A percentile compares a stretch with the other conserved stretches of the same genome.
Conservation (phyloP, 1,140 invertebrate genomes). For the Drosophila malerkotliana region DNA sequence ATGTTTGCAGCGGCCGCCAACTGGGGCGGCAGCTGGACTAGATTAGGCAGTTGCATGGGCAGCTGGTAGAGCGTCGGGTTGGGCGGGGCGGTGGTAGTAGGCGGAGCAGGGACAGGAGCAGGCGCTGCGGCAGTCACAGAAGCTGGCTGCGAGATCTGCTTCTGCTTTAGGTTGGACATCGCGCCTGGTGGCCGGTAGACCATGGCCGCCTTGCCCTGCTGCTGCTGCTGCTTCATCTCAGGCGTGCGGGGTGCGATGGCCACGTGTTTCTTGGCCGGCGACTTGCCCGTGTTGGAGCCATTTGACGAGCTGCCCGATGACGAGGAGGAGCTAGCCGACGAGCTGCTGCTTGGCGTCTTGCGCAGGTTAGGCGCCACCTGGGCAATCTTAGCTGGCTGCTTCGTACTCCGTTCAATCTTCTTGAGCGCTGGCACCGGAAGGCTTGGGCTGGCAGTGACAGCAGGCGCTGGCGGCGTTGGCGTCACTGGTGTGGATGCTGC, state of each 20-base stretch:
- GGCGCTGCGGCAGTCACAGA: constrained; percentile 31
- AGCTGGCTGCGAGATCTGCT: constrained; percentile 40
- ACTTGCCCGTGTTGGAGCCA: constrained; percentile 59
- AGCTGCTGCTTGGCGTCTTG: constrained; percentile 71
- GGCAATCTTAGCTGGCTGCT: constrained; percentile 82
- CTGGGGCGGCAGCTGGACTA: constrained; percentile 82
- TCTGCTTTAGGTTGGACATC: constrained; percentile 47
- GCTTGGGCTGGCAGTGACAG: constrained; percentile 18
- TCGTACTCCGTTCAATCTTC: constrained; percentile 79
- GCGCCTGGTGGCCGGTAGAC: constrained; percentile 29
- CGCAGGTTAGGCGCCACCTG: constrained; percentile 82
- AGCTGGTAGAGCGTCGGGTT: constrained; percentile 78
- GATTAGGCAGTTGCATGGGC: constrained; percentile 79
- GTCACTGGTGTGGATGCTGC: constrained; percentile 10
- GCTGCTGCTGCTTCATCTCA: constrained; percentile 80
- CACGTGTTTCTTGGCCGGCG: constrained; percentile 82
- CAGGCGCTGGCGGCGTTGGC: constrained; percentile 14
- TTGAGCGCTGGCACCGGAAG: constrained; percentile 75
- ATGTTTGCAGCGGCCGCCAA: constrained; percentile 78
- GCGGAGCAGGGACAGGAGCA: constrained; percentile 7
- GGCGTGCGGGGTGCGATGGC: constrained; percentile 81
- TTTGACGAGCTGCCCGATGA: constrained; percentile 30
- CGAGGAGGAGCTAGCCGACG: constrained; percentile 32
- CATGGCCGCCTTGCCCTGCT: constrained; percentile 52
- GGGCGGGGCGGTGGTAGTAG: constrained; percentile 23